Evolutionary conservation across 2,888 invertebrate genomes (phyloP), one percentile per base, ranked within the genome.

Genomic region (Ligdia adustata): DNA sequence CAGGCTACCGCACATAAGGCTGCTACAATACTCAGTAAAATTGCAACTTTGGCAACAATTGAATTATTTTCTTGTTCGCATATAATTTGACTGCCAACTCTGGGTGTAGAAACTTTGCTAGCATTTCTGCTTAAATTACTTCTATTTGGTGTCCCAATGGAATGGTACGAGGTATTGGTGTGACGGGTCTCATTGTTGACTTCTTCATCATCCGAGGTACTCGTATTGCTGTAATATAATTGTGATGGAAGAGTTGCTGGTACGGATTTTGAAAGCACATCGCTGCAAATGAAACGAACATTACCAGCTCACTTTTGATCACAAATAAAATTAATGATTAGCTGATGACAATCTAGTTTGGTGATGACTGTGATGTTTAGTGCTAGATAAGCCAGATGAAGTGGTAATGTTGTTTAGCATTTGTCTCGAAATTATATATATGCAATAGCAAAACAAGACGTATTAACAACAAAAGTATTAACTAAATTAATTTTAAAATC

Each of bases 211-310:
- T 33, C 55, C 34, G 58, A 55, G 32, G 57, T 58, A 22, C 75
- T 70, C 32, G 57, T 58, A 22, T 75, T 70, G 60, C 88, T 88
- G 85, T 44, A 87, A 88, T 65, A 43, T 53, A 67, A 79, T 76
- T 68, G 60, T 60, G 72, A 69, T 55, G 76, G 71, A 52, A 84
- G 72, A 55, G 59, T 69, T 69, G 82, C 70, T 55, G 86, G 85
- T 69, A 80, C 78, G 54, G 86, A 88, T 69, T 81, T 80, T 45
- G 85, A 81, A 62, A 82, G 72, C 32, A 68, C 53, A 67, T 68
- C 57, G 69, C 86, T 88, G 87, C 59, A 87, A 84, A 55, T 60
- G 57, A 77, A 80, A 82, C 62, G 76, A 32, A 78, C 64, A 81
- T 78, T 78, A 79, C 78, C 79, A 76, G 61, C 78, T 80, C 79